Conservation (phyloP, 2,888 invertebrate genomes). For the Andrena haemorrhoa region DNA sequence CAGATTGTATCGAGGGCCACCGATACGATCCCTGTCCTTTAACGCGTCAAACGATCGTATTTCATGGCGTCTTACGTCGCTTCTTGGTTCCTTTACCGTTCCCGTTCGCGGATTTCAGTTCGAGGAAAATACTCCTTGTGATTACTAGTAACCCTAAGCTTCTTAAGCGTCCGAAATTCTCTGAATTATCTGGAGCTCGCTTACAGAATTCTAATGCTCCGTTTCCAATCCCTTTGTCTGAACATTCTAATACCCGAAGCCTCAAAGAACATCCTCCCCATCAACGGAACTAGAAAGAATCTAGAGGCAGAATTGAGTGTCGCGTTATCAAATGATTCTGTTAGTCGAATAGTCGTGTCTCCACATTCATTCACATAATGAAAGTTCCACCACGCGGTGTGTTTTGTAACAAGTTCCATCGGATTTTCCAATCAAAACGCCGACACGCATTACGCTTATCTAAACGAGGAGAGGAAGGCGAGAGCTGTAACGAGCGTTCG, state of each 20-base stretch:
- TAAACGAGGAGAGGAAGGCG: neutral
- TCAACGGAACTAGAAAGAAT: too few relatives aligned
- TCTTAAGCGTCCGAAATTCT: too few relatives aligned
- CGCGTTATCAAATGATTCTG: too few relatives aligned
- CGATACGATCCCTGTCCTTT: slow-evolving; percentile 22
- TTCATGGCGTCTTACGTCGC: slow-evolving; percentile 9
- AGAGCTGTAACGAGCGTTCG: slow-evolving; percentile 20
- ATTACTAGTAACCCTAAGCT: neutral
- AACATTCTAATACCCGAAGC: too few relatives aligned
- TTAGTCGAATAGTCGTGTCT: too few relatives aligned
- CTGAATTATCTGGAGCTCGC: too few relatives aligned
- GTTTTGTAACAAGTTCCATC: neutral
- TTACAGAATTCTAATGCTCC: too few relatives aligned
- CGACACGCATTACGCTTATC: slow-evolving; percentile 2
- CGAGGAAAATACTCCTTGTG: neutral
- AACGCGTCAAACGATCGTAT: slow-evolving; percentile 35
- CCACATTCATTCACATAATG: too few relatives aligned
- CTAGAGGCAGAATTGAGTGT: too few relatives aligned
- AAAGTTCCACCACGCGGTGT: neutral
- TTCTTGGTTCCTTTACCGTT: slow-evolving; percentile 1
- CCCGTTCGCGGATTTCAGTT: neutral
- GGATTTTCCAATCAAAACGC: neutral
- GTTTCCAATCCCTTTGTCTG: too few relatives aligned
- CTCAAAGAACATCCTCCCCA: too few relatives aligned
- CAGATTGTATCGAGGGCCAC: slow-evolving; percentile 9